A percentile compares a stretch with the other conserved stretches of the same genome.
phyloP scores from a whole-genome alignment of 2,113 vertebrate species.

The Sebastes fasciatus region DNA sequence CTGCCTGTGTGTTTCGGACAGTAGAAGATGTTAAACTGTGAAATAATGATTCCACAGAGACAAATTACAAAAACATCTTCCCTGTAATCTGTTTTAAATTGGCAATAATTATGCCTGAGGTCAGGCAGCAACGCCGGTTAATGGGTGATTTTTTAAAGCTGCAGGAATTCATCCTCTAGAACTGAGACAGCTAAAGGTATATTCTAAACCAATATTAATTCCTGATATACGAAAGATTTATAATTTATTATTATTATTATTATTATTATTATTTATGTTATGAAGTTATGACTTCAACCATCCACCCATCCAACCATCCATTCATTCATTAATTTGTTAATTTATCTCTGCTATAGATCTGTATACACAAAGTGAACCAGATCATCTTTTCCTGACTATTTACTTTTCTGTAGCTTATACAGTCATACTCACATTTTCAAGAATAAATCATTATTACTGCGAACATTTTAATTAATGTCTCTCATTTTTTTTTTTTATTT shows the following conservation, averaged over 20 bases:
- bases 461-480: neutral
- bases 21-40: neutral
- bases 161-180: neutral
- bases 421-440: neutral
- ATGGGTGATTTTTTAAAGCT: neutral
- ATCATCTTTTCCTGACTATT: neutral
- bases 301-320: neutral
- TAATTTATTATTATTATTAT: neutral
- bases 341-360: neutral
- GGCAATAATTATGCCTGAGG: neutral
- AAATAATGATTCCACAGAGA: neutral
- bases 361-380: neutral
- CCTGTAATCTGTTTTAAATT: slow-evolving; percentile 1
- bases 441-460: neutral
- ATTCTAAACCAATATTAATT: neutral
- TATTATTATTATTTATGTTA: too few species aligned
- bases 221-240: neutral
- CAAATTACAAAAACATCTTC: neutral
- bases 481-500: neutral
- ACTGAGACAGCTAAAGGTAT: neutral
- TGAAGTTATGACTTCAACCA: neutral
- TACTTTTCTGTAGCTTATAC: neutral
- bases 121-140: neutral
- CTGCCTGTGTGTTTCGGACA: neutral
- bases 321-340: neutral